Evolutionary conservation across 1,140 invertebrate species (phyloP).

Genomic region (Eupeodes corollae): DNA sequence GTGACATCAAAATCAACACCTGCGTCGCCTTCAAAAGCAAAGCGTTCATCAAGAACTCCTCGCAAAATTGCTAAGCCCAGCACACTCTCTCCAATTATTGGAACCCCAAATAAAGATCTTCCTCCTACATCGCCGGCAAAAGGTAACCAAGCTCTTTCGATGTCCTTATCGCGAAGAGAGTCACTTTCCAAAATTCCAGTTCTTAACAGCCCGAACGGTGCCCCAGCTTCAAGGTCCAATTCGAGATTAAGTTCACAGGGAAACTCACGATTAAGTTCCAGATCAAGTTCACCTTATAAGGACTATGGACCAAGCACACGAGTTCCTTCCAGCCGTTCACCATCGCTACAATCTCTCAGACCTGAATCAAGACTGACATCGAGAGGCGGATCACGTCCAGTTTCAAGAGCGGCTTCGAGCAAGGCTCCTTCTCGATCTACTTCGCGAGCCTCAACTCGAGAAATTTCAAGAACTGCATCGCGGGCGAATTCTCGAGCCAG

Average conservation of each 20-base stretch:
- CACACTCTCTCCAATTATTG: conserved; percentile 33
- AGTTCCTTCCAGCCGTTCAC: conserved; percentile 19
- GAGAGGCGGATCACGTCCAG: neutral
- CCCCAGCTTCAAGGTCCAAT: conserved; percentile 3
- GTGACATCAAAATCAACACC: neutral
- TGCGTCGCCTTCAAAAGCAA: neutral
- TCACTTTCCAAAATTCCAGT: conserved; percentile 29
- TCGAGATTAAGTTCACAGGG: conserved; percentile 8
- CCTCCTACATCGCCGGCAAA: neutral
- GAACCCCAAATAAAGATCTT: conserved; percentile 34
- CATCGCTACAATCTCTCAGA: conserved; percentile 14
- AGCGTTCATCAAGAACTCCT: neutral
- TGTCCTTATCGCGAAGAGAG: conserved; percentile 13
- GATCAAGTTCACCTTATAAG: conserved; percentile 22
- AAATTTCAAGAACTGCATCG: conserved; percentile 12
- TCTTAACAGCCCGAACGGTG: conserved; percentile 13
- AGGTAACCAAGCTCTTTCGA: neutral
- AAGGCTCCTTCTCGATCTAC: conserved; percentile 7
- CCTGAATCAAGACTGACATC: conserved; percentile 8
- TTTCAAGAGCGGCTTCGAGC: conserved; percentile 8
- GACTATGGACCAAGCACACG: conserved; percentile 15
- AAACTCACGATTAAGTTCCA: conserved; percentile 6
- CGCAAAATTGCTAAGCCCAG: conserved; percentile 27
- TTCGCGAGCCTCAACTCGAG: conserved; percentile 12
- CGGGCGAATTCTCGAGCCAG: conserved; percentile 4